Conservation (phyloP, 2,797 vertebrate species). For the Gouania willdenowi region DNA sequence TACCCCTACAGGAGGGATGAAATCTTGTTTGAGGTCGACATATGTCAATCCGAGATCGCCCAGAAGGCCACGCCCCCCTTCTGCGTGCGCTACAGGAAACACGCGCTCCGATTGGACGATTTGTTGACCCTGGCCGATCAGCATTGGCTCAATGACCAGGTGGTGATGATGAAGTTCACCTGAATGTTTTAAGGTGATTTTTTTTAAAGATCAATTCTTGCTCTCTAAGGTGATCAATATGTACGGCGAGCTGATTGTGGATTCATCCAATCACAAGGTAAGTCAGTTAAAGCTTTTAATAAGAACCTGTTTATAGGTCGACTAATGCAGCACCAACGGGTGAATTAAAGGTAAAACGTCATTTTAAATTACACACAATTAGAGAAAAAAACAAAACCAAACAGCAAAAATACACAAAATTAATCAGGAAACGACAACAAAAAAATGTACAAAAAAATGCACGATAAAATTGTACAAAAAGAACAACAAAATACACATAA, state of each 20-base stretch:
- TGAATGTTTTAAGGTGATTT: no score
- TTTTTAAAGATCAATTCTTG: neutral
- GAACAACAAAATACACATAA: no score
- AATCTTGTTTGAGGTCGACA: conserved; percentile 74
- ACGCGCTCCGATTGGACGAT: conserved; percentile 92
- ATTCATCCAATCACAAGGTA: conserved; percentile 90
- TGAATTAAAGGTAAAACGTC: no score
- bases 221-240: conserved; percentile 93
- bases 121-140: conserved; percentile 90
- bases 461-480: no score
- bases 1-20: conserved; percentile 37
- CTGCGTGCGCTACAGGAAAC: conserved; percentile 91
- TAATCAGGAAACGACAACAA: no score
- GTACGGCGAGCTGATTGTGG: conserved; percentile 96
- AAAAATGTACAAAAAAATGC: no score
- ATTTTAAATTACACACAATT: no score
- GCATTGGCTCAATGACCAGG: conserved; percentile 99
- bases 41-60: conserved; percentile 76
- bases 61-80: conserved; percentile 78
- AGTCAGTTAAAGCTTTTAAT: neutral
- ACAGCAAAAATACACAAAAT: no score
- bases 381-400: no score
- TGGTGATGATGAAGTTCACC: conserved; percentile 20
- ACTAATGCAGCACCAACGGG: no score
- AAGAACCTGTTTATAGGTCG: no score